phyloP scores from a whole-genome alignment of 2,797 vertebrate species.

The Limnodromus scolopaceus region DNA sequence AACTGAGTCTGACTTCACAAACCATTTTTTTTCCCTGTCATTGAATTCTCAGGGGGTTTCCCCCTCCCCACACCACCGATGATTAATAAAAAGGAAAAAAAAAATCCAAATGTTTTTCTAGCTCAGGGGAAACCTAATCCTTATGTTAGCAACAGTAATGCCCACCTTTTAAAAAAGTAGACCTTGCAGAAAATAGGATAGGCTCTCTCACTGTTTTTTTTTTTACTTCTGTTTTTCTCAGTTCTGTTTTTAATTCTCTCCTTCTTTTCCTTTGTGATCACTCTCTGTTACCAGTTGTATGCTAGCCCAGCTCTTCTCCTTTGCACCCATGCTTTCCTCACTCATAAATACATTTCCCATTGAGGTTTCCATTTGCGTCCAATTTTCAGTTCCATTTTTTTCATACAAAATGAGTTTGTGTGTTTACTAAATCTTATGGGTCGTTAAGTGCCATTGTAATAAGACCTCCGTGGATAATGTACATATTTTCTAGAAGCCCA shows the following conservation, averaged over 20 bases:
- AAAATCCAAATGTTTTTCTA: slow-evolving; percentile 44
- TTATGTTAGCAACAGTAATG: slow-evolving; percentile 31
- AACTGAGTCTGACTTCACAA: slow-evolving; percentile 68
- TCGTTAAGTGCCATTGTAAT: slow-evolving; percentile 1
- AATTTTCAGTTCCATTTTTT: slow-evolving; percentile 15
- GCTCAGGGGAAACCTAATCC: slow-evolving; percentile 30
- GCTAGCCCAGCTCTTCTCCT: not conserved
- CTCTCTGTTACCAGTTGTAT: not conserved
- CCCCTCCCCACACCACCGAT: not conserved
- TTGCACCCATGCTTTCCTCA: not conserved
- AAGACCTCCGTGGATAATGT: not conserved
- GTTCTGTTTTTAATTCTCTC: slow-evolving; percentile 39
- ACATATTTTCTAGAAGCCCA: not conserved
- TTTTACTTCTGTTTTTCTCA: not conserved
- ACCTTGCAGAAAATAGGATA: slow-evolving; percentile 8
- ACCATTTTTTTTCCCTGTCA: slow-evolving; percentile 48
- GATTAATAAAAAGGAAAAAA: slow-evolving; percentile 51
- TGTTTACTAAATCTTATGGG: slow-evolving; percentile 34
- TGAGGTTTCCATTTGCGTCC: slow-evolving; percentile 13
- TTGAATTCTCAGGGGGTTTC: slow-evolving; percentile 43
- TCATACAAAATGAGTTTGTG: not conserved
- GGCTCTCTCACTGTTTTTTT: not conserved
- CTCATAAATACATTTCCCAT: slow-evolving; percentile 26
- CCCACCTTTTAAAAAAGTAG: not conserved
- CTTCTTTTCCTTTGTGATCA: not conserved